Percentiles rank a stretch among this genome's conserved stretches.
These are phyloP conservation scores for Sus scrofa DNA, from an alignment of 2,113 vertebrate species.

Conservation along the genomic window T2T-Sscrofa CM000816.6:94423001-94423500, in stretches of 20 bases:
- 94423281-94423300: slow-evolving; percentile 5
- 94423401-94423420: neutral
- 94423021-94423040: neutral
- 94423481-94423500: neutral
- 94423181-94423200: neutral
- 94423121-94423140: neutral
- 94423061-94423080: no score
- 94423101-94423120: neutral
- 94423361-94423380: slow-evolving; percentile 28
- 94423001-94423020: neutral
- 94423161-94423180: neutral
- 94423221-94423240: neutral
- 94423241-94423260: neutral
- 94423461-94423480: neutral
- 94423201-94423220: slow-evolving; percentile 1
- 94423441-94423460: neutral
- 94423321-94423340: slow-evolving; percentile 37
- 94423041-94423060: no score
- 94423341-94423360: neutral
- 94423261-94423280: neutral
- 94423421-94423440: slow-evolving; percentile 25
- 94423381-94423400: neutral
- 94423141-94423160: neutral
- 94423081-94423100: no score
- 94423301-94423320: neutral